Conservation (phyloP, 2,888 invertebrate genomes). For the Gortyna flavago region DNA sequence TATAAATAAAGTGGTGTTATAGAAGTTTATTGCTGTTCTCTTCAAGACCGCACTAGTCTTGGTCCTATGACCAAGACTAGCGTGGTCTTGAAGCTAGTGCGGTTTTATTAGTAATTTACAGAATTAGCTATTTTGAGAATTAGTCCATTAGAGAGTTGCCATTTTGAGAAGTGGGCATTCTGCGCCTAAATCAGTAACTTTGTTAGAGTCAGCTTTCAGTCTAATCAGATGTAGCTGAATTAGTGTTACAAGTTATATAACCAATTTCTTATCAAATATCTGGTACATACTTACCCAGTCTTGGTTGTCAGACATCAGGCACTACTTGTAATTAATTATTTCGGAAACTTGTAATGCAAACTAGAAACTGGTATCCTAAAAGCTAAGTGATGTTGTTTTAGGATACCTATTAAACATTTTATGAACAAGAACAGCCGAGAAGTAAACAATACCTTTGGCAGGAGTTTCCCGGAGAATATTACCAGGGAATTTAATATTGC, state of each 20-base stretch:
- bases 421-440: conserved; percentile 19
- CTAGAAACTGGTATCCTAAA: conserved; percentile 35
- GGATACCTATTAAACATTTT: conserved; percentile 40
- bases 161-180: no score
- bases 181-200: no score
- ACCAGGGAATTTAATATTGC: conserved; percentile 24
- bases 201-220: neutral
- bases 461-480: conserved; percentile 7
- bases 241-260: neutral
- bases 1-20: neutral
- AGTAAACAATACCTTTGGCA: conserved; percentile 33
- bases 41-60: neutral
- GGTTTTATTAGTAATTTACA: no score
- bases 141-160: no score
- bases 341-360: conserved; percentile 33
- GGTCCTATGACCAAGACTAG: no score
- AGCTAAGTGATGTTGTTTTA: conserved; percentile 46
- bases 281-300: conserved; percentile 10
- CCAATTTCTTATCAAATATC: conserved; percentile 36
- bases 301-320: conserved; percentile 10
- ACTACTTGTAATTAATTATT: conserved; percentile 40
- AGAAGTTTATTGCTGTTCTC: conserved; percentile 7
- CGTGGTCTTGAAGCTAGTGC: no score
- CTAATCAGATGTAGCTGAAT: conserved; percentile 5
- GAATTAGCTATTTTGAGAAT: no score